A percentile compares a stretch with the other conserved stretches of the same genome.
phyloP scores from a whole-genome alignment of 1,140 invertebrate genomes.

The Scaptomyza montana region DNA sequence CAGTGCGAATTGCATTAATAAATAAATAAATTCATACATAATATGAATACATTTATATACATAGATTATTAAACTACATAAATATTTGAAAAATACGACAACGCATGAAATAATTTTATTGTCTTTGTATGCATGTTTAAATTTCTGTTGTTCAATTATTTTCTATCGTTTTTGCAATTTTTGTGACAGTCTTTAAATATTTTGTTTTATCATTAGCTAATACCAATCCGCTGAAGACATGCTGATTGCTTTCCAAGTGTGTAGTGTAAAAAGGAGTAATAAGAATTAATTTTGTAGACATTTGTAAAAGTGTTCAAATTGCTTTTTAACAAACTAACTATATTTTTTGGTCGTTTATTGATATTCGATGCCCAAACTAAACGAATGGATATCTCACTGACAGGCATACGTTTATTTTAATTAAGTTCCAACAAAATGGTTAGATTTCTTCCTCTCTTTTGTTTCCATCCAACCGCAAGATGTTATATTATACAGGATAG shows the following conservation, averaged over 20 bases:
- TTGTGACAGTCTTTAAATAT: background rate
- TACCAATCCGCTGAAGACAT: too few species aligned
- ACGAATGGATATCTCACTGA: too few species aligned
- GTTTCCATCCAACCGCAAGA: too few species aligned
- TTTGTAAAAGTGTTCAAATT: background rate
- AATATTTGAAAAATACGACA: constrained; percentile 28
- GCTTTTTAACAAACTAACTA: background rate
- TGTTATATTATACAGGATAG: too few species aligned
- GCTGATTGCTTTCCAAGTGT: too few species aligned
- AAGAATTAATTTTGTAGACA: too few species aligned
- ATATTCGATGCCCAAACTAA: background rate
- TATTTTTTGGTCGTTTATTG: background rate
- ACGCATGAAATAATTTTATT: background rate
- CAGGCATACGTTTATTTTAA: too few species aligned
- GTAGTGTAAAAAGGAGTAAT: too few species aligned
- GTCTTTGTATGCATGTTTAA: background rate
- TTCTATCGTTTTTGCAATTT: too few species aligned
- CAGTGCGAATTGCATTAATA: constrained; percentile 61
- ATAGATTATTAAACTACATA: constrained; percentile 49
- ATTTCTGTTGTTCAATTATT: too few species aligned
- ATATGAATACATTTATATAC: constrained; percentile 48
- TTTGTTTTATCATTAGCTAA: background rate
- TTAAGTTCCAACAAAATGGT: too few species aligned
- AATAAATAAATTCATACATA: constrained; percentile 16
- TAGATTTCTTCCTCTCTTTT: too few species aligned